Base-by-base conservation (phyloP, 92 coral and sea anemone genomes). In the Palythoa grandis region DNA sequence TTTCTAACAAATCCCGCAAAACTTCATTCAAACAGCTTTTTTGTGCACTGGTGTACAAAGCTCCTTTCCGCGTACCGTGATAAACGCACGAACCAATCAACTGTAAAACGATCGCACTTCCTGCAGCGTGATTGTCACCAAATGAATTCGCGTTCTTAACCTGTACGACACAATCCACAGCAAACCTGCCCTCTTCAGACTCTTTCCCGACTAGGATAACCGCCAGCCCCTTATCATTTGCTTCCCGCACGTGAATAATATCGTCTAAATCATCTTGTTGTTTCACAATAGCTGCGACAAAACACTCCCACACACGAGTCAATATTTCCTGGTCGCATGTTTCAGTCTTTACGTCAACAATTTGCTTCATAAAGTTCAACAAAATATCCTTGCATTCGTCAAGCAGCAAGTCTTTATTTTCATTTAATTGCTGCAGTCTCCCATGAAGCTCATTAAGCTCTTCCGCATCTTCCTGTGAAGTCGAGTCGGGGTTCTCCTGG, bases 1-100 rank as follows among this genome's bases (percentile, higher is more conserved):
- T 24, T 52, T 80, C 74, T 52, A 66, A 66, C 14, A 80, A 40
- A 15, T 80, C 85, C 7, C 39, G 85, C 48, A 53, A 25, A 63
- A 15, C 47, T 80, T 80, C 85, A 66, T 37, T 80, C 72, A 66
- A 40, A 48, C 74, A 65, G n/a, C 40, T 52, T 15, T 52, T 80
- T 5, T 74, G 60, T 66, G 66, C 85, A 25, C 85, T 80, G 74
- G 43, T 40, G 65, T 66, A 80, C 22, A 80, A 39, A 1, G 85
- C 74, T 12, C 75, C 85, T 43, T 80, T 80, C 85, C 24, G 70
- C n/a, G 85, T 66, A 25, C 85, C 85, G 61, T 80, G 85, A 80
- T 66, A 80, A 65, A 80, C 85, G 20, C 85, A 80, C 15, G 85
- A 80, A 2, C 85, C 85, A 43, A 80, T 17, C 61, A 80, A 37